Conservation (phyloP, 2,797 vertebrate genomes). For the Choloepus didactylus region DNA sequence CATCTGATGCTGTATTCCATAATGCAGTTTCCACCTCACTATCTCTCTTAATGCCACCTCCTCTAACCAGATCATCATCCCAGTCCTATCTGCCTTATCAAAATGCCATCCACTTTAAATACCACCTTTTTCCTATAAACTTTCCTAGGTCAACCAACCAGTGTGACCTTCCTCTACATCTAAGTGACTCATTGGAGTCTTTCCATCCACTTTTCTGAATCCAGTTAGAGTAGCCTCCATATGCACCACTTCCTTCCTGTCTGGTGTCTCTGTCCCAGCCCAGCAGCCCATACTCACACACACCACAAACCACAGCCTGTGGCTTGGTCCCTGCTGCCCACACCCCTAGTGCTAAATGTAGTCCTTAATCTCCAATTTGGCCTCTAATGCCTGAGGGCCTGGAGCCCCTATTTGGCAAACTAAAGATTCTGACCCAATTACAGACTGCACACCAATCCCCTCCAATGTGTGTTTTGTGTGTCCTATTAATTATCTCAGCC, state of each 20-base stretch:
- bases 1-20: not conserved
- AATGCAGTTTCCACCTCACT: not conserved
- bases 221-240: too few species aligned
- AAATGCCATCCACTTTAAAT: constrained; percentile 6
- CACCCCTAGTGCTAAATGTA: not conserved
- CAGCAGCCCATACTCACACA: not conserved
- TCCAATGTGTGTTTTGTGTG: not conserved
- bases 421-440: not conserved
- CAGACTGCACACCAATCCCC: not conserved
- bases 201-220: not conserved
- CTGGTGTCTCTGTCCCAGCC: not conserved
- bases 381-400: not conserved
- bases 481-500: not conserved
- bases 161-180: not conserved
- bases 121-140: constrained; percentile 24
- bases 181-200: not conserved
- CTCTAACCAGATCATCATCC: constrained; percentile 23
- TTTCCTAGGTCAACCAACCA: not conserved
- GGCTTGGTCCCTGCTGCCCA: not conserved
- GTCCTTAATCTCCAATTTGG: not conserved
- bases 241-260: not conserved
- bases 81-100: not conserved
- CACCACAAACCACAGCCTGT: not conserved
- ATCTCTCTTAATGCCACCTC: not conserved
- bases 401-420: not conserved